Base-by-base conservation (phyloP, 2,888 invertebrate genomes). In the Caenorhabditis imperialis region DNA sequence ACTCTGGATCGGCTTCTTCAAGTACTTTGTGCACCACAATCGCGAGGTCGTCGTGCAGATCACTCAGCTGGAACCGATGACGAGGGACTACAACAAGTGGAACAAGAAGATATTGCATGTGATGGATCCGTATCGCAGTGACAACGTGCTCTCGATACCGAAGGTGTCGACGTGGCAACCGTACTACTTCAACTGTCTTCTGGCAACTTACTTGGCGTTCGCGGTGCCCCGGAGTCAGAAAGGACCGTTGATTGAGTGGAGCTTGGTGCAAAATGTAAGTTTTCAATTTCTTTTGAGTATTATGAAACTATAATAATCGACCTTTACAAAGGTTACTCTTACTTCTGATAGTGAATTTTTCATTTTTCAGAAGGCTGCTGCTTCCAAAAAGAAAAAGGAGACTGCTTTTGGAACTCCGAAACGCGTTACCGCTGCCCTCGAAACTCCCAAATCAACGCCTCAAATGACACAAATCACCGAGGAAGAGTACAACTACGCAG, bases 131-230 rank as follows among this genome's bases (percentile, higher is more conserved):
- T 71, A 73, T 45, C 67, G 75, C 10, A 65, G 67, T 4, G 78
- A 78, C 22, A 78, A 76, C 40, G 71, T 79, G 0, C 62, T 70
- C 2, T 37, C 51, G n/a, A 70, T 78, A 38, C 65, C 72, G 7
- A 76, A 73, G 47, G 54, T 75, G 1, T 77, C 75, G 23, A 69
- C 77, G 16, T 79, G 74, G 54, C 58, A 54, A 27, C 60, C 65
- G 22, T 78, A 65, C 54, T 79, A 72, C 40, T 62, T 79, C 58
- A 81, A 81, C 54, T 81, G 81, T 40, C 55, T 81, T 10, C 55
- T 81, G 3, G 38, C 51, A 0, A 67, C 77, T 1, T 79, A 37
- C 23, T 1, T 58, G 2, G 53, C 61, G 10, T 75, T 75, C 27
- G 40, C 62, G n/a, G 61, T 79, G 55, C 79, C 79, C 0, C 33